Evolutionary conservation across 2,888 invertebrate genomes (phyloP).

Genomic region (Volucella inanis): DNA sequence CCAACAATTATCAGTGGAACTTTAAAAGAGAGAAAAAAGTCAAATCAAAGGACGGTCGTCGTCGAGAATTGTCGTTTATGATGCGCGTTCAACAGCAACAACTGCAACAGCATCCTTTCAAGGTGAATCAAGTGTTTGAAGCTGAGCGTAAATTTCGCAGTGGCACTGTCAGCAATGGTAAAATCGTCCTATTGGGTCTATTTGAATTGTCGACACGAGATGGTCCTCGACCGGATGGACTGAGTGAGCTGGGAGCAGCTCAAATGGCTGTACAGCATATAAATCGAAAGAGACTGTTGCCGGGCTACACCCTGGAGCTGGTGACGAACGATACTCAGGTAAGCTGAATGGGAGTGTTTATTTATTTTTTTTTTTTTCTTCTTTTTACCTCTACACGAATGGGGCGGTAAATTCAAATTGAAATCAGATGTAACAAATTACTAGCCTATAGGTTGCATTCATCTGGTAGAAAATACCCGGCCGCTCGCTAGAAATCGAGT

Average conservation of each 20-base stretch:
- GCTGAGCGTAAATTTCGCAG: constrained; percentile 80
- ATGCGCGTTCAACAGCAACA: constrained; percentile 59
- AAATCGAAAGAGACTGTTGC: constrained; percentile 87
- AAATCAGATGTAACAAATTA: too few species aligned
- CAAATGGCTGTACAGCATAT: constrained; percentile 91
- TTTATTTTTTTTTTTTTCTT: neutral
- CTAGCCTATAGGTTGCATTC: too few species aligned
- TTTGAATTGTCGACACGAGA: constrained; percentile 89
- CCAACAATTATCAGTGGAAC: constrained; percentile 53
- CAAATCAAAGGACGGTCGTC: constrained; percentile 65
- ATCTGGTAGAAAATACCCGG: too few species aligned
- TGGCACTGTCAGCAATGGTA: constrained; percentile 81
- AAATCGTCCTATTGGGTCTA: constrained; percentile 89
- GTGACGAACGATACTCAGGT: constrained; percentile 95
- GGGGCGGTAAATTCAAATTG: neutral
- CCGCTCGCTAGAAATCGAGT: too few species aligned
- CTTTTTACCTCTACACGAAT: neutral
- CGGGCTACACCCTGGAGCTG: constrained; percentile 89
- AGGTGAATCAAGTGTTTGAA: constrained; percentile 83
- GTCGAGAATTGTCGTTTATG: constrained; percentile 68
- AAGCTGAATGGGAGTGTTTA: constrained; percentile 77
- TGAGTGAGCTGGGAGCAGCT: constrained; percentile 90
- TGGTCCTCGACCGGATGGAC: constrained; percentile 87
- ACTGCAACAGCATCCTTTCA: constrained; percentile 78
- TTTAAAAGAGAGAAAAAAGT: constrained; percentile 62